A percentile compares a stretch with the other conserved stretches of the same genome.
These are phyloP conservation scores for Helicolenus hilgendorfi DNA, from an alignment of 2,797 vertebrate genomes.

Conservation along the genomic window DNA sequence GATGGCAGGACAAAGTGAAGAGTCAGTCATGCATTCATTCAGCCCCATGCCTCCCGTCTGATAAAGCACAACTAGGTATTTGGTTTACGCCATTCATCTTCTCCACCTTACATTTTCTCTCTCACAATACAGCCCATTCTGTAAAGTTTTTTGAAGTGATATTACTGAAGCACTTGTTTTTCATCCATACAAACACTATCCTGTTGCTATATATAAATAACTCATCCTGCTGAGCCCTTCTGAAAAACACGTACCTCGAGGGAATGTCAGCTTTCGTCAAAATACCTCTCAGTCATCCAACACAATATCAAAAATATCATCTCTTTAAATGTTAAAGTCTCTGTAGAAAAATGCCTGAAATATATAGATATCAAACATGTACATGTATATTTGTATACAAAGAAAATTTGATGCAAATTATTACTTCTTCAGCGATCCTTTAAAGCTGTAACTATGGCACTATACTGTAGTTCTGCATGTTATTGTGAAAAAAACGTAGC, in stretches of 20 bases:
- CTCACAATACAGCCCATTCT: slow-evolving; percentile 12
- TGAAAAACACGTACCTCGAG: slow-evolving; percentile 62
- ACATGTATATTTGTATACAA: slow-evolving; percentile 84
- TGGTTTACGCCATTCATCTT: slow-evolving; percentile 70
- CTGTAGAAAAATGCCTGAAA: slow-evolving; percentile 90
- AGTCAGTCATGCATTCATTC: slow-evolving; percentile 76
- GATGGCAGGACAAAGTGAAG: slow-evolving; percentile 82
- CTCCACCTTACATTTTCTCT: slow-evolving; percentile 19
- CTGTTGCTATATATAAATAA: slow-evolving; percentile 74
- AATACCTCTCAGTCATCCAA: slow-evolving; percentile 77
- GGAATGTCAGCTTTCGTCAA: slow-evolving; percentile 75
- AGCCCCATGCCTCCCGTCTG: slow-evolving; percentile 61
- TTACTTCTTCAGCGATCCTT: slow-evolving; percentile 77
- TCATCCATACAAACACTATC: slow-evolving; percentile 52
- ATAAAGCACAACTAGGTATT: slow-evolving; percentile 83
- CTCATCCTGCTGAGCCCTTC: slow-evolving; percentile 70
- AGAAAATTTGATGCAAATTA: slow-evolving; percentile 89
- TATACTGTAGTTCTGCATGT: slow-evolving; percentile 48
- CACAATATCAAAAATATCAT: slow-evolving; percentile 92
- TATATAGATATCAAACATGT: slow-evolving; percentile 88
- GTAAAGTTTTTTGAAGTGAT: slow-evolving; percentile 44
- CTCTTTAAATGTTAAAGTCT: slow-evolving; percentile 89
- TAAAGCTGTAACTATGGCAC: slow-evolving; percentile 80
- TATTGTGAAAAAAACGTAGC: slow-evolving; percentile 37
- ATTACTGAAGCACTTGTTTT: slow-evolving; percentile 46